These are phyloP conservation scores for Anguilla obscura DNA, from an alignment of 2,797 vertebrate genomes.

Conservation along the genomic window DNA sequence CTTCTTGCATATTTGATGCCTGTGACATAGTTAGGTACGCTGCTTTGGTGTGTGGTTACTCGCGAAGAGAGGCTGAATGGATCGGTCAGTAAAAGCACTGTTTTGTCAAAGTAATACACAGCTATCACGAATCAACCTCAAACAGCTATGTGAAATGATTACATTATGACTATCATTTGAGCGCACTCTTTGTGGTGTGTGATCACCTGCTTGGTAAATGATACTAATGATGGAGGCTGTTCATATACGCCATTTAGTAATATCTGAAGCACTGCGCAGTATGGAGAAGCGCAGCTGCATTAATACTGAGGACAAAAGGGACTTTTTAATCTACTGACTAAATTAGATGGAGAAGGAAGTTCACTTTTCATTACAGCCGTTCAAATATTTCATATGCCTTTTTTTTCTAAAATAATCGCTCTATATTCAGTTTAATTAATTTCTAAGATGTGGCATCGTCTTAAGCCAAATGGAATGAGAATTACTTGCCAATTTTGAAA, in stretches of 20 bases:
- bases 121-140: neutral
- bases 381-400: conserved; percentile 27
- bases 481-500: conserved; percentile 22
- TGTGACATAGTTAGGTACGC: neutral
- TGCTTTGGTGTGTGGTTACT: neutral
- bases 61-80: neutral
- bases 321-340: conserved; percentile 20
- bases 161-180: neutral
- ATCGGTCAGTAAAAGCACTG: neutral
- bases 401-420: conserved; percentile 27
- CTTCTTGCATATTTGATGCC: neutral
- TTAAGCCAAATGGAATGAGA: conserved; percentile 32
- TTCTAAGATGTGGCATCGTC: conserved; percentile 30
- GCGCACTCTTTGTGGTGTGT: neutral
- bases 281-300: neutral
- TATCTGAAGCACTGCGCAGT: neutral
- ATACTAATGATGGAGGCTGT: neutral
- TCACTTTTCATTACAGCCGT: conserved; percentile 21
- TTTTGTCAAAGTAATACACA: neutral
- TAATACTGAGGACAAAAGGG: neutral
- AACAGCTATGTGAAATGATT: neutral
- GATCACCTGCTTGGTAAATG: neutral
- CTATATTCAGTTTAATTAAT: conserved; percentile 38
- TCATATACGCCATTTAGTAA: neutral
- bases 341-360: conserved; percentile 23